Base-by-base conservation (phyloP, 30 jellyfish, hydroid and myxozoan genomes). In the Aurelia aurita complex sp. Pacific region DNA sequence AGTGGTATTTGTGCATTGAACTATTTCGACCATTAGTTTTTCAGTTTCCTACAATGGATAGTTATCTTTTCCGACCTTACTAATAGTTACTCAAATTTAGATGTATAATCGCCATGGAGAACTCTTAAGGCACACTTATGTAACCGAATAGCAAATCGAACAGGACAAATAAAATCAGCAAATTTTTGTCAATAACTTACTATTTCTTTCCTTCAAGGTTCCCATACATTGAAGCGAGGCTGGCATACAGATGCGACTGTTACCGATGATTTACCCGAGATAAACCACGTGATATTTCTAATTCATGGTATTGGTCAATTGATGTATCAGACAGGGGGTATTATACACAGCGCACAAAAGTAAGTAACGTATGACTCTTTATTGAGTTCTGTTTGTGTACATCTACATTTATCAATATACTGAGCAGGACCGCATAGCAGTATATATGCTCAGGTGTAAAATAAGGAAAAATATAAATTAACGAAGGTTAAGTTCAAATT, bases 301-400 rank as follows among this genome's bases (percentile, higher is more conserved):
- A 86, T 94, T 33, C 98, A 94, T 94, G 98, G 98, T 3, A 94
- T 94, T 38, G 98, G 98, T 10, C 98, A 94, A 65, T 18, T 94
- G 84, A 77, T 88, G 88, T 78, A 83, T 71, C 90, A 79, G 51
- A 71, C 88, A 36, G 98, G 97, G 35, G 98, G 98, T 1, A 83
- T 94, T 23, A 63, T 88, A 17, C 88, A 85, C 64, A 94, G 97
- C 67, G 81, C 94, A 18, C 89, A 94, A 63, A 94, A 76, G 98
- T 94, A 84, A 59, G 84, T 38, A n/a, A 5, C 17, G 1, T 32
- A 32, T 43, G n/a, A 11, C 60, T 52, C 32, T 3, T 42, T 60
- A 34, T 14, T 15, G 12, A 1, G 52, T 40, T 40, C 6, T 40
- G 10, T 40, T 40, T 40, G 29, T 23, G 29, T 23, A 23, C 29